Evolutionary conservation across 2,113 vertebrate genomes (phyloP), one percentile per base, ranked within the genome.

Genomic region (Anolis carolinensis): DNA sequence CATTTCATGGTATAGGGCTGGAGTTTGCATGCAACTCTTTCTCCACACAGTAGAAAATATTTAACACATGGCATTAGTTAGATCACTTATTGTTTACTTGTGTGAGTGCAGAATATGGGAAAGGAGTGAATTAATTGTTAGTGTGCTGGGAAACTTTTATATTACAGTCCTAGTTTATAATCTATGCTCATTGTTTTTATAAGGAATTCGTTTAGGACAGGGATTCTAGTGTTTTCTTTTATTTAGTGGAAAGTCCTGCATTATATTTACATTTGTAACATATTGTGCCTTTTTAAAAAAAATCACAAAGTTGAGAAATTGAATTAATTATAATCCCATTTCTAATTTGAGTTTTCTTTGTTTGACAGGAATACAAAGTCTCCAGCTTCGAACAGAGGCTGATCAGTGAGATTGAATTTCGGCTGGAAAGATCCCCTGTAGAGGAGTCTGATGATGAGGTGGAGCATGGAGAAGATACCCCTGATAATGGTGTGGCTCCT

Each of bases 321-420:
- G 36, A 1, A 72, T 44, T 65, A 5, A 62, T 79, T 81, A 79
- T 83, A n/a, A 89, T 70, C 16, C 10, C 8, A 68, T 80, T 68
- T 89, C 63, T 95, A 83, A 93, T 59, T 2, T 50, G 34, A 52
- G 10, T 55, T 71, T 92, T 90, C 87, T 52, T 75, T 89, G 0
- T 86, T 80, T 86, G 52, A 18, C 81, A 99, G 99, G 98, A 99
- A 80, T 99, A 99, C 94, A 99, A 98, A 91, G 98, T 99, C 62
- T 99, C 98, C 90, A 99, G 98, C 95, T 99, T 99, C 74, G 99
- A 99, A 92, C 99, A 99, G 96, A 97, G 99, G 13, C 93, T 99
- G 89, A 99, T 99, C 94, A 98, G 98, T 81, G 99, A 99, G 93
- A 99, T 99, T 1, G 99, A 99, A 91, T 99, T 98, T 92, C 96